Base-by-base conservation (phyloP, 1,140 invertebrate species). In the Bathynomus jamesi region DNA sequence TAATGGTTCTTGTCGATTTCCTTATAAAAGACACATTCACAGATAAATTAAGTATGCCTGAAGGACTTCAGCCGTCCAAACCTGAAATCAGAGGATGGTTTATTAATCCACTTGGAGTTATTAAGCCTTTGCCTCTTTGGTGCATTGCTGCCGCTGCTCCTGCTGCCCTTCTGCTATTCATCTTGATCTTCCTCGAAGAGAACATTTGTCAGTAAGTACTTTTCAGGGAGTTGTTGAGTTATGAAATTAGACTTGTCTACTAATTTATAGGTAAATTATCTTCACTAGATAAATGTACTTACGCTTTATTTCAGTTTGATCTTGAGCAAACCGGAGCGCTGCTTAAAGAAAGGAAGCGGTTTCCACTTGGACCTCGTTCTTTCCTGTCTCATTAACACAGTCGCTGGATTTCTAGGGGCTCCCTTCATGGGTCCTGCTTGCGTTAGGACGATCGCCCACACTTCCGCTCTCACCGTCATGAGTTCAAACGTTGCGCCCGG, bases 361-460 rank as follows among this genome's bases (percentile, higher is more conserved):
- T 94, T 95, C 79, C 95, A 98, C 83, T 88, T 96, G 85, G 96
- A 99, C 82, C 92, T 98, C 78, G 89, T 98, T 1, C 84, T 96
- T 24, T 86, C 96, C 27, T 92, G 91, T 71, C 78, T 90, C 27
- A 85, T 93, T 79, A 95, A 95, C 79, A 85, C 89, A 2, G 82
- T 90, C 8, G 92, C 65, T 80, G 91, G 91, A 0, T 80, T 94
- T 61, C 87, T 95, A 76, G 96, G 95, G 2, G 88, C 94, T 25
- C 95, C 95, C 0, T 96, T 92, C 92, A 91, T 97, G 82, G 96
- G 93, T 81, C 94, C 95, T 0, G 96, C 96, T 0, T 96, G 94
- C 0, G 95, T 98, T 0, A 87, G 96, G 64, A 95, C 93, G 0
- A 88, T 99, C 7, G 91, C 94, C 2, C 96, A 98, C 81, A 91